These are phyloP conservation scores for Caiman crocodilus DNA, from an alignment of 2,797 vertebrate species.

Conservation along the genomic window DNA sequence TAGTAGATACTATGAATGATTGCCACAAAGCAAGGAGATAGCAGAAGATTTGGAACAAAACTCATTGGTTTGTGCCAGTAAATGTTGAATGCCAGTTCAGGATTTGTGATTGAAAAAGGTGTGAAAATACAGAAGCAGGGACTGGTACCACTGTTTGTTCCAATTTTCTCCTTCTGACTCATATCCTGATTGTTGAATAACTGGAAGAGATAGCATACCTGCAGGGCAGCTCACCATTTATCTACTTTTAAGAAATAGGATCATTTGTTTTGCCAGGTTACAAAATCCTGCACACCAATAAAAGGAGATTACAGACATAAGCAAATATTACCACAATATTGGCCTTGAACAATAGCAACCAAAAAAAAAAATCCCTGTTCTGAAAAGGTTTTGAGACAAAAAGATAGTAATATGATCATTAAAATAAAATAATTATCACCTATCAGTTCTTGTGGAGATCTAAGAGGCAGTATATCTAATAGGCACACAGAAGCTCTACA, in stretches of 20 bases:
- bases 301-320: not conserved
- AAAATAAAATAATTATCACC: not conserved
- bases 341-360: not conserved
- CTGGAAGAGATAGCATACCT: constrained; percentile 1
- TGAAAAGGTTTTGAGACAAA: rapidly evolving
- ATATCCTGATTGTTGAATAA: not conserved
- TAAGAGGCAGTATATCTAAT: rapidly evolving
- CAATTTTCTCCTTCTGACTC: not conserved
- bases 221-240: not conserved
- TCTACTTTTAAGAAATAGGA: constrained; percentile 11
- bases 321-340: not conserved
- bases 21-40: rapidly evolving
- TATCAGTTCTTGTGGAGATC: rapidly evolving
- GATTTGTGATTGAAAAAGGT: not conserved
- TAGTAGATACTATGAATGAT: not conserved
- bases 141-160: not conserved
- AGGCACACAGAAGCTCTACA: constrained; percentile 2
- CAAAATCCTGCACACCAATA: constrained; percentile 35
- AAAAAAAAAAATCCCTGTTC: not conserved
- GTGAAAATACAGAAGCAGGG: not conserved
- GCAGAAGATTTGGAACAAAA: not conserved
- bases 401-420: not conserved
- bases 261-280: not conserved
- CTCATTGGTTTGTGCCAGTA: not conserved
- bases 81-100: not conserved